Base-by-base conservation (phyloP, 2,113 vertebrate genomes). In the Corythornis cristatus region DNA sequence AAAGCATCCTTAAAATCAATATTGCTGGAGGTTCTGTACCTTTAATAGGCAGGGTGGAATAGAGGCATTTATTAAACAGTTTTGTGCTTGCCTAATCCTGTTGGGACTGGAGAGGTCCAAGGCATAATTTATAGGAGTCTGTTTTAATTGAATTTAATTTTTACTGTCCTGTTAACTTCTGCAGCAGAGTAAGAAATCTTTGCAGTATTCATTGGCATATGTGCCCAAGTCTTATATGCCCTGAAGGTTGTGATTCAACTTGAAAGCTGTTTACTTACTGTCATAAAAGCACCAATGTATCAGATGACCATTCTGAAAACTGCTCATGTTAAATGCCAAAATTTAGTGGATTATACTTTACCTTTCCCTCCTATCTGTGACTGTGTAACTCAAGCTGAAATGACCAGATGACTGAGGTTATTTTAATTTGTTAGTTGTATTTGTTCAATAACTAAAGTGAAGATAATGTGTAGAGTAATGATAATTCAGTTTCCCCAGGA, bases 131-230 rank as follows among this genome's bases (percentile, higher is more conserved):
- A 33, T 80, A n/a, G 15, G 64, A 88, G 75, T 51, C 50, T 90
- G 17, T 40, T 93, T 76, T 82, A 83, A 77, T 88, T 85, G 54
- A 75, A 60, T 94, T 85, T 67, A 84, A 82, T 91, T 79, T 62
- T 28, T 28, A 45, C 46, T 77, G 46, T 65, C 64, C 45, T 35
- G 37, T 80, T 86, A 85, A 64, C 9, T 72, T 80, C 42, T 74
- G 51, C 61, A 80, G 51, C 37, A 76, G 29, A 29, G 26, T 50
- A 42, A 61, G 66, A 87, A 68, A 53, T 72, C 29, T 79, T 91
- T 56, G 8, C 33, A 66, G 11, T 48, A 61, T 65, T 72, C 54
- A 26, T 12, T 17, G 28, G 48, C 0, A 0, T 8, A 3, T 3
- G 3, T 68, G n/a, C 13, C 53, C 15, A 58, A 62, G 17, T 29